phyloP scores from a whole-genome alignment of 2,113 vertebrate genomes.

The Lonchura striata region DNA sequence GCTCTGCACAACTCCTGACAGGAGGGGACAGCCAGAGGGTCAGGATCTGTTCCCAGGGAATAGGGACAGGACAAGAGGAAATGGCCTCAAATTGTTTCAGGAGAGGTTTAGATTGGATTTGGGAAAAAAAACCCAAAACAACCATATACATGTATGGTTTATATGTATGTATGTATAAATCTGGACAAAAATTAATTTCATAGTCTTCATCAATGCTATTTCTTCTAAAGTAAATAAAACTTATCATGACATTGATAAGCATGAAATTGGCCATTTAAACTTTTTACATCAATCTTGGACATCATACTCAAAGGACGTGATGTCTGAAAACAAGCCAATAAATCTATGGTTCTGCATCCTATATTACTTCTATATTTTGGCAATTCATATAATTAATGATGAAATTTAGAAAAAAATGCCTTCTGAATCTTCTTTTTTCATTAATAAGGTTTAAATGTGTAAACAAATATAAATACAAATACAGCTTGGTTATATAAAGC shows the following conservation, averaged over 20 bases:
- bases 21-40: neutral
- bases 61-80: fast-evolving
- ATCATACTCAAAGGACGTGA: neutral
- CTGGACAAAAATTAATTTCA: neutral
- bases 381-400: neutral
- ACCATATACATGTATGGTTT: too few species aligned
- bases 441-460: neutral
- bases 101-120: neutral
- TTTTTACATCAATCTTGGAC: neutral
- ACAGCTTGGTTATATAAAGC: neutral
- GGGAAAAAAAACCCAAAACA: neutral
- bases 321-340: neutral
- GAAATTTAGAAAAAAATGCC: neutral
- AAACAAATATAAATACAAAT: neutral
- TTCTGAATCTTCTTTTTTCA: neutral
- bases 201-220: neutral
- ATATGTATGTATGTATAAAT: neutral
- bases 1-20: neutral
- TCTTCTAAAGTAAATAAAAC: neutral
- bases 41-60: fast-evolving
- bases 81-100: fast-evolving
- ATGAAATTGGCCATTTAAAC: neutral
- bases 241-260: neutral
- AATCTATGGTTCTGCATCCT: neutral
- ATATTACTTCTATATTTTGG: neutral